Evolutionary conservation across 2,888 invertebrate genomes (phyloP), one percentile per base, ranked within the genome.

Genomic region (Euproctis similis): DNA sequence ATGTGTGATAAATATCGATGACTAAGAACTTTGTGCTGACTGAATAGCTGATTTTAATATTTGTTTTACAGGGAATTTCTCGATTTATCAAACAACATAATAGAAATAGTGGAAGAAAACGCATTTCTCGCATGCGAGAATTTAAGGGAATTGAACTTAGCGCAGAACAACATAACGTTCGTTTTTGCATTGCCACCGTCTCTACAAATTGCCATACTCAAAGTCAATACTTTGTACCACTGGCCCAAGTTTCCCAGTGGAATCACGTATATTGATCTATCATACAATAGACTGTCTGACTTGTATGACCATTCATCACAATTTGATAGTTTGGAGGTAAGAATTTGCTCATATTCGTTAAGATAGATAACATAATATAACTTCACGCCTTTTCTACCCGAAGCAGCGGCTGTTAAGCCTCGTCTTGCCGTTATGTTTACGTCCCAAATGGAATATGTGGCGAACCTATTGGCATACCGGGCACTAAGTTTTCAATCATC

Each of bases 21-120:
- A n/a, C n/a, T n/a, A n/a, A n/a, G n/a, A n/a, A n/a, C n/a, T n/a
- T n/a, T n/a, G n/a, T n/a, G n/a, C n/a, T n/a, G n/a, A n/a, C n/a
- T n/a, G n/a, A n/a, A n/a, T n/a, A n/a, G n/a, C 19, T 19, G 3
- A 19, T 21, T n/a, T 24, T 8, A n/a, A 0, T 17, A 9, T 4
- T 1, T 13, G 3, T 31, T 24, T 65, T 71, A 12, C 68, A 85
- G 85, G 12, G 82, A 85, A 55, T 55, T 76, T 4, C 44, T 85
- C 26, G 82, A 84, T 28, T 39, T 85, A 25, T 85, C 85, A 14
- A 75, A 78, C 58, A 85, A 85, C 46, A 59, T 69, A 26, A 80
- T 85, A 35, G 77, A 77, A 47, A 65, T 76, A 3, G 61, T 85
- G 4, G 84, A 85, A 57, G 69, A 74, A 29, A 65, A 73, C 5